These are phyloP conservation scores for Acleris holmiana DNA, from an alignment of 2,888 invertebrate genomes.

Conservation along the genomic window DNA sequence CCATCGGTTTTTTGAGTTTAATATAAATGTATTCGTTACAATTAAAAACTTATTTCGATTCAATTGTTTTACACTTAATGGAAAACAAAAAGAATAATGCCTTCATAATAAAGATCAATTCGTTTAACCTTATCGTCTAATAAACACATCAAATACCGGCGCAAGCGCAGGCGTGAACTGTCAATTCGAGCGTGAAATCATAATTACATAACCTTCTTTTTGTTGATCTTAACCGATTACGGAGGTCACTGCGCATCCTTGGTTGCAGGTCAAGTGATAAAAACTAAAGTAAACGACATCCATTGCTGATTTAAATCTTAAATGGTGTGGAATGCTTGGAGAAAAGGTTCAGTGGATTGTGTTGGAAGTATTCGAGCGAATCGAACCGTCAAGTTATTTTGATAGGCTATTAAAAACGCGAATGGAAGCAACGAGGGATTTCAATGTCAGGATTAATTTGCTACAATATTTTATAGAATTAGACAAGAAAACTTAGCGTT, in stretches of 20 bases:
- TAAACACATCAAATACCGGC: neutral
- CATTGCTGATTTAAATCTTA: conserved; percentile 2
- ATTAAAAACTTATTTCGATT: too few relatives aligned
- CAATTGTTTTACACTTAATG: too few relatives aligned
- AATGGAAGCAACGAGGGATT: neutral
- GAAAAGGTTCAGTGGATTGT: conserved; percentile 5
- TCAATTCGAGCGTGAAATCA: conserved; percentile 24
- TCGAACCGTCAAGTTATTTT: conserved; percentile 15
- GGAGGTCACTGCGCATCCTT: conserved; percentile 37
- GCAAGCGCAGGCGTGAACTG: conserved; percentile 6
- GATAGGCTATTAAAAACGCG: conserved; percentile 6
- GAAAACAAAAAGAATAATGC: too few relatives aligned
- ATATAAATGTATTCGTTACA: too few relatives aligned
- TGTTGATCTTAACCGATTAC: conserved; percentile 10
- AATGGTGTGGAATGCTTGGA: neutral
- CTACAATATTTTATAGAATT: neutral
- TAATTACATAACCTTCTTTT: conserved; percentile 24
- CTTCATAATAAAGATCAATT: too few relatives aligned
- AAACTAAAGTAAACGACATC: neutral
- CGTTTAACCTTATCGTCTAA: neutral
- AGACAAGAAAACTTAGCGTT: neutral
- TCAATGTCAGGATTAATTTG: neutral
- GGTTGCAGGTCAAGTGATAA: conserved; percentile 30
- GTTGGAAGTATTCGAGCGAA: conserved; percentile 5
- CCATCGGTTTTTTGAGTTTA: too few relatives aligned